Evolutionary conservation across 2,113 vertebrate species (phyloP).

Genomic region (Xiphias gladius): DNA sequence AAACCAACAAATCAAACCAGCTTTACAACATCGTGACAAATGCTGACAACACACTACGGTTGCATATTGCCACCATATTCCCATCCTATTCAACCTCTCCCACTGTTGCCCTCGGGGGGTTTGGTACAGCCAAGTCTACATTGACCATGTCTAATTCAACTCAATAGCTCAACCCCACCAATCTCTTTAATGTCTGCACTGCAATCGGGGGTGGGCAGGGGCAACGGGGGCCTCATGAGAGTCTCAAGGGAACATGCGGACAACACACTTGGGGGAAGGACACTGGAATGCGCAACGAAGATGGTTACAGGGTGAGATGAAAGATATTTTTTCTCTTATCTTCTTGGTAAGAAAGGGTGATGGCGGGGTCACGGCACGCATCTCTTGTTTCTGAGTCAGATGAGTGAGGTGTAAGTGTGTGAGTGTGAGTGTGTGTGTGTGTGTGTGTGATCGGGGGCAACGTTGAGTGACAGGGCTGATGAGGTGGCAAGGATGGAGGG

Average conservation of each 20-base stretch:
- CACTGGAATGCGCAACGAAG: constrained; percentile 62
- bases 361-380: constrained; percentile 54
- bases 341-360: constrained; percentile 36
- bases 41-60: neutral
- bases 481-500: constrained; percentile 42
- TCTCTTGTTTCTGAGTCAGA: constrained; percentile 57
- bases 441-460: neutral
- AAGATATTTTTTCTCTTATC: constrained; percentile 10
- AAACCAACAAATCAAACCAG: constrained; percentile 45
- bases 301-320: constrained; percentile 53
- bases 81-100: constrained; percentile 67
- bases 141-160: constrained; percentile 88
- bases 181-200: constrained; percentile 78
- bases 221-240: neutral
- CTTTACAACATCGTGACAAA: constrained; percentile 6
- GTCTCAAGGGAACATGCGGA: constrained; percentile 66
- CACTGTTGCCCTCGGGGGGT: constrained; percentile 72
- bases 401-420: neutral
- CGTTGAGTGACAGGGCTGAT: constrained; percentile 58
- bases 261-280: constrained; percentile 56
- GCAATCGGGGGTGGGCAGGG: constrained; percentile 8
- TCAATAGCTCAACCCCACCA: constrained; percentile 85
- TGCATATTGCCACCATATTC: constrained; percentile 68
- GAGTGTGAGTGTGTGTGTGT: constrained; percentile 4
- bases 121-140: constrained; percentile 70